Evolutionary conservation across 1,140 invertebrate genomes (phyloP), one percentile per base, ranked within the genome.

Genomic region (Habropoda laboriosa): DNA sequence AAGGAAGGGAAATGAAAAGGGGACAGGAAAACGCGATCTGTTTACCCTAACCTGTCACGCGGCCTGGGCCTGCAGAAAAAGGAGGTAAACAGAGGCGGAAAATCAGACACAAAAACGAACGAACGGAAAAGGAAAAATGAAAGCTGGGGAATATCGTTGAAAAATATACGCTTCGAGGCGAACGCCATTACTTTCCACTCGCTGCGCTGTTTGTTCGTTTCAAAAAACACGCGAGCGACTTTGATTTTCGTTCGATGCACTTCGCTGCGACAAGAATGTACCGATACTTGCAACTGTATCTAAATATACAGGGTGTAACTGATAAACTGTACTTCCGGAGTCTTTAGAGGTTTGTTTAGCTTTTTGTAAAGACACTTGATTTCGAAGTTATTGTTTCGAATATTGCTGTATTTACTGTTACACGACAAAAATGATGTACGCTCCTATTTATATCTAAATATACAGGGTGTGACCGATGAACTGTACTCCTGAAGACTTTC

Each of bases 191-290:
- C 8, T 30, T 63, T 21, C 30, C 13, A 47, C 0, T 2, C 35
- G 40, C 3, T 12, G 6, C 10, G 47, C 5, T 73, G 18, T 73
- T 63, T 71, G 6, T 38, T 0, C 61, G 47, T 42, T 63, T 73
- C 71, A 63, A 61, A n/a, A n/a, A n/a, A n/a, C n/a, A 74, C 68
- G 38, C 7, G 24, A 1, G 27, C 13, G 40, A 71, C 38, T 71
- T 78, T 32, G 8, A 58, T 78, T 12, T 45, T 27, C 40, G 24
- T 49, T 12, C 71, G 10, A 2, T 24, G 21, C 12, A 32, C 32
- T 24, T 24, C 8, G 3, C 1, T 12, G 21, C 13, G 3, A 2
- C 21, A 35, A 38, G 10, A 2, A 21, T 32, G 7, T 8, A n/a
- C 0, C 16, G n/a, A n/a, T n/a, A 40, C 10, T 16, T 1, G 18